phyloP scores from a whole-genome alignment of 2,113 vertebrate genomes.

The Tetrax tetrax region DNA sequence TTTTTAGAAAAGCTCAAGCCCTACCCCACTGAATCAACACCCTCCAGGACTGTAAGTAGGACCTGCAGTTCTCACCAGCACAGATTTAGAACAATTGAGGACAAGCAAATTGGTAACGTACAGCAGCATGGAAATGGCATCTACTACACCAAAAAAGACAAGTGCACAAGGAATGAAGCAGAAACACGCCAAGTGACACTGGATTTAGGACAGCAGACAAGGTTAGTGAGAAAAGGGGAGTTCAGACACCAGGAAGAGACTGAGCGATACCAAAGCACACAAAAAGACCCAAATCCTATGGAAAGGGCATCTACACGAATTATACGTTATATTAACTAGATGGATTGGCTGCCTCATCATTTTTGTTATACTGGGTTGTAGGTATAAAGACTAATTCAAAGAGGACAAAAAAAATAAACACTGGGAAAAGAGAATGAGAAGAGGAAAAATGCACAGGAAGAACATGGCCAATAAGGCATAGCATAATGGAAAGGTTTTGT shows the following conservation, averaged over 20 bases:
- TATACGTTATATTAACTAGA: not conserved
- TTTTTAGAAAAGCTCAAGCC: constrained; percentile 59
- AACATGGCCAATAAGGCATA: not conserved
- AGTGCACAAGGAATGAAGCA: not conserved
- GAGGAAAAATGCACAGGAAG: not conserved
- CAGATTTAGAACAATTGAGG: not conserved
- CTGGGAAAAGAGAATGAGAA: not conserved
- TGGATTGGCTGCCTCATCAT: not conserved
- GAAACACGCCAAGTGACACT: not conserved
- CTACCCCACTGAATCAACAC: constrained; percentile 33
- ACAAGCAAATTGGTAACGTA: not conserved
- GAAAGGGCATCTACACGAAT: not conserved
- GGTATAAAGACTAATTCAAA: not conserved
- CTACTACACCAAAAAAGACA: not conserved
- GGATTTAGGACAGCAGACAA: not conserved
- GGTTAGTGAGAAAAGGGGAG: not conserved
- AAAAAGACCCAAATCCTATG: not conserved
- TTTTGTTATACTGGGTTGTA: not conserved
- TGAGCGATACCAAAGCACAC: not conserved
- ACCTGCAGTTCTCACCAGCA: not conserved
- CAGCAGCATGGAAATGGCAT: not conserved
- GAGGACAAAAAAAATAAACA: not conserved
- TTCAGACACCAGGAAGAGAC: not conserved
- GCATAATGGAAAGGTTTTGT: not conserved
- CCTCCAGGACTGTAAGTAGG: not conserved